Evolutionary conservation across 37 sponge, comb jelly and placozoan genomes (phyloP).

Genomic region (Hormiphora californensis): DNA sequence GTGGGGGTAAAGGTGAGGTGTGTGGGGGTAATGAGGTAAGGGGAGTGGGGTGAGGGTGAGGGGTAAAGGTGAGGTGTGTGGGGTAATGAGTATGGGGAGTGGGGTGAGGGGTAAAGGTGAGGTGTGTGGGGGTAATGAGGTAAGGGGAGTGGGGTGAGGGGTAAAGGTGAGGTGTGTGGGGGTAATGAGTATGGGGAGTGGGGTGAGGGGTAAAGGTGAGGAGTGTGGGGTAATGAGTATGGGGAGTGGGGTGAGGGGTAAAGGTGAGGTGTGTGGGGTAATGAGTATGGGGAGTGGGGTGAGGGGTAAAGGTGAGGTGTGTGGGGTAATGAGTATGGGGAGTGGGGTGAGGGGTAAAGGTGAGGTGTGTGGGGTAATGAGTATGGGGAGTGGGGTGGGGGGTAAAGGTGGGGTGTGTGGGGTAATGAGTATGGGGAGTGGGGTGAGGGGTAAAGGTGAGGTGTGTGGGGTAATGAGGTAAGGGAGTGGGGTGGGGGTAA

Average conservation of each 20-base stretch:
- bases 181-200: background rate
- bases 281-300: background rate
- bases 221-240: background rate
- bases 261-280: background rate
- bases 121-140: background rate
- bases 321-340: background rate
- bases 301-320: background rate
- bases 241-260: background rate
- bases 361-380: background rate
- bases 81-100: background rate
- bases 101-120: background rate
- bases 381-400: background rate
- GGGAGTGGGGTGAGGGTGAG: background rate
- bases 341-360: background rate
- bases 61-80: background rate
- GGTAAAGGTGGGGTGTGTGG: background rate
- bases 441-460: background rate
- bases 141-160: background rate
- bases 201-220: background rate
- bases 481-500: background rate
- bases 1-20: background rate
- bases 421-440: background rate
- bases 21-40: background rate
- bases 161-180: background rate
- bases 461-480: background rate